Evolutionary conservation across 2,113 vertebrate genomes (phyloP).

Genomic region (Pipra filicauda): DNA sequence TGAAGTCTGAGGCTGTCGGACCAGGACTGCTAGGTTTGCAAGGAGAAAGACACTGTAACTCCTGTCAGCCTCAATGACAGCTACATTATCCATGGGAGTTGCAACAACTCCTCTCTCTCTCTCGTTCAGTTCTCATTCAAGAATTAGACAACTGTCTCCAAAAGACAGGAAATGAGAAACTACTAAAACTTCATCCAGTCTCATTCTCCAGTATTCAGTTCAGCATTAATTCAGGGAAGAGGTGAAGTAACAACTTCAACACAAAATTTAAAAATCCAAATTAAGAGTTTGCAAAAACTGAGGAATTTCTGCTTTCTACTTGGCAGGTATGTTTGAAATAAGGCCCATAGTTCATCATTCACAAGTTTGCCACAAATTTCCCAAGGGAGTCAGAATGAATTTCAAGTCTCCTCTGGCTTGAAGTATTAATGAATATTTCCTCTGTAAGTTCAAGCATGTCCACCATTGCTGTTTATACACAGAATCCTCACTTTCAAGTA

Average conservation of each 20-base stretch:
- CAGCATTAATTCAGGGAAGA: neutral
- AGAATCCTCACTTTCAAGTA: neutral
- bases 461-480: neutral
- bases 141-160: neutral
- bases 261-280: neutral
- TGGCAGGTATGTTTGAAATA: neutral
- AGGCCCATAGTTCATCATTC: neutral
- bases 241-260: neutral
- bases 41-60: neutral
- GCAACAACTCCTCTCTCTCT: neutral
- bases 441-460: neutral
- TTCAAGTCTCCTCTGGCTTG: neutral
- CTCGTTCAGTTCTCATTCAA: neutral
- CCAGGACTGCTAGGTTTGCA: neutral
- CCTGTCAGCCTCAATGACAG: conserved; percentile 26
- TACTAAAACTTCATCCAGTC: neutral
- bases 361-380: neutral
- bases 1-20: neutral
- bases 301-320: neutral
- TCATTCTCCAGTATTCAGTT: neutral
- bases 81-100: neutral
- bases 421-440: neutral
- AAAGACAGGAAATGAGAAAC: neutral
- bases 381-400: neutral
- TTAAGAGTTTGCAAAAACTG: neutral